Evolutionary conservation across 1,140 invertebrate genomes (phyloP).

Genomic region (Meloidogyne exigua): DNA sequence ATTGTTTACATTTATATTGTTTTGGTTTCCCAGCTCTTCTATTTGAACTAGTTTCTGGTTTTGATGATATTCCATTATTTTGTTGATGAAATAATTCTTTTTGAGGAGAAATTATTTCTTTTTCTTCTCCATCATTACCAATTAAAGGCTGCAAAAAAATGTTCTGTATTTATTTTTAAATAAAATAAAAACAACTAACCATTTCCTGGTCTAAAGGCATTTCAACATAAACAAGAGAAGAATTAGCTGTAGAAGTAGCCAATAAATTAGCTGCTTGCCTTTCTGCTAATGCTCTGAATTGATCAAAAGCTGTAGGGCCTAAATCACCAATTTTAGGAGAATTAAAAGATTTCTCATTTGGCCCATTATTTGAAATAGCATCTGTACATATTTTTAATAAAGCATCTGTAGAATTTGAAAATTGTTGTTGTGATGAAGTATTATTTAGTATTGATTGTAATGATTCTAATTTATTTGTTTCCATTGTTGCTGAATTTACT

Average conservation of each 20-base stretch:
- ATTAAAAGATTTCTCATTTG: slow-evolving; percentile 23
- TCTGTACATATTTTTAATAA: slow-evolving; percentile 48
- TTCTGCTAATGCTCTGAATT: slow-evolving; percentile 69
- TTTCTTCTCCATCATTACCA: background rate
- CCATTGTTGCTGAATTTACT: background rate
- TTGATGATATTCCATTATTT: slow-evolving; percentile 16
- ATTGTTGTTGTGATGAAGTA: background rate
- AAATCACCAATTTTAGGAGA: slow-evolving; percentile 22
- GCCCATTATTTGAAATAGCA: slow-evolving; percentile 40
- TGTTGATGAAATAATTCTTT: background rate
- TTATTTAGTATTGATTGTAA: slow-evolving; percentile 24
- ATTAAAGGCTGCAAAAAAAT: background rate
- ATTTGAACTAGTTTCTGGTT: slow-evolving; percentile 26
- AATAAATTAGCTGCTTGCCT: slow-evolving; percentile 71
- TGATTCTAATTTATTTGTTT: slow-evolving; percentile 17
- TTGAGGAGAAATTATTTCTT: background rate
- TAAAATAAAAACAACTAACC: background rate
- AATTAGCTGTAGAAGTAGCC: slow-evolving; percentile 70
- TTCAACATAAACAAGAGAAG: slow-evolving; percentile 16
- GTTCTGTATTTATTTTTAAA: too few relatives aligned
- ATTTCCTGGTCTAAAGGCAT: slow-evolving; percentile 8
- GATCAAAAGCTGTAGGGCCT: slow-evolving; percentile 38
- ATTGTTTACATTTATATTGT: slow-evolving; percentile 87
- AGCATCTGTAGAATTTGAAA: slow-evolving; percentile 37
- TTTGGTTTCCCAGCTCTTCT: slow-evolving; percentile 67